Evolutionary conservation across 2,113 vertebrate species (phyloP).

Genomic region (Rhinolophus sinicus): DNA sequence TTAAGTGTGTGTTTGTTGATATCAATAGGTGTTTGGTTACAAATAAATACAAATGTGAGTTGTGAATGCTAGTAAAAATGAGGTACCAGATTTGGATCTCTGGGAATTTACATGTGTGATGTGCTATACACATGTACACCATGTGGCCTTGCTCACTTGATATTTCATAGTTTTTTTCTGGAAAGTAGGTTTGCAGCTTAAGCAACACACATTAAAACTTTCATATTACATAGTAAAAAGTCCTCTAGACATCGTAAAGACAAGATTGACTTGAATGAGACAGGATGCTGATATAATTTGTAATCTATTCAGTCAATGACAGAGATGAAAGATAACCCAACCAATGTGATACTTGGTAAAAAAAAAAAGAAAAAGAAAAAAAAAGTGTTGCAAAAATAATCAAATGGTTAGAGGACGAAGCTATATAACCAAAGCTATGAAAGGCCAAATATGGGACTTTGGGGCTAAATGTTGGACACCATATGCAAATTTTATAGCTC

Average conservation of each 20-base stretch:
- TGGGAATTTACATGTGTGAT: neutral
- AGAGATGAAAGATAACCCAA: neutral
- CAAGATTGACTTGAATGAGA: neutral
- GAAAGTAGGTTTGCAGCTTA: neutral
- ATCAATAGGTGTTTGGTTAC: neutral
- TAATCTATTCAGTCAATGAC: neutral
- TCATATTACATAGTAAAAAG: neutral
- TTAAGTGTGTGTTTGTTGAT: neutral
- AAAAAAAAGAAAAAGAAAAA: neutral
- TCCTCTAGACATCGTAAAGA: neutral
- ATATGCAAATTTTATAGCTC: conserved; percentile 71
- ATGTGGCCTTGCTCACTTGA: neutral
- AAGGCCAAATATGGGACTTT: conserved; percentile 31
- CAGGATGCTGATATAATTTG: neutral
- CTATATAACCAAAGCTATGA: neutral
- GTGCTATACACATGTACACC: neutral
- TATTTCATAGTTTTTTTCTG: conserved; percentile 15
- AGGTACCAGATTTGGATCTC: neutral
- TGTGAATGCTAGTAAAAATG: neutral
- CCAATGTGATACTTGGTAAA: neutral
- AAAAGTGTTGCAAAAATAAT: neutral
- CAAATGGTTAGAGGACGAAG: neutral
- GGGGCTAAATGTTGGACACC: conserved; percentile 57
- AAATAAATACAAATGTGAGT: neutral
- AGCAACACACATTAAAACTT: neutral